phyloP scores from a whole-genome alignment of 2,113 vertebrate genomes.

The Ranitomeya variabilis region DNA sequence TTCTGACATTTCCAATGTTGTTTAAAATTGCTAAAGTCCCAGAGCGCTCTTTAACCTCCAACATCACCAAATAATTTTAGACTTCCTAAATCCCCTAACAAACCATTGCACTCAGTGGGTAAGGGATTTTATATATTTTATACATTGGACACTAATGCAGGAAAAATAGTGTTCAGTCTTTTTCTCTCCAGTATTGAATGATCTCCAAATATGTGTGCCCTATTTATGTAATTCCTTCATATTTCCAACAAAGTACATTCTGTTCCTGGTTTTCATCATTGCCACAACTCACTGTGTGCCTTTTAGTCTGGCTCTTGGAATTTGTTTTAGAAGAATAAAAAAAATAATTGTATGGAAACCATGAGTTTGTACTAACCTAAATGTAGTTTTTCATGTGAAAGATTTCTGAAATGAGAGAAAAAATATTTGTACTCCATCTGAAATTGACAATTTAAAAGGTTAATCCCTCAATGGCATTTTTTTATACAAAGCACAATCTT shows the following conservation, averaged over 20 bases:
- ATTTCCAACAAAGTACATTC: neutral
- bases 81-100: neutral
- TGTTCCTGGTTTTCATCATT: slow-evolving; percentile 17
- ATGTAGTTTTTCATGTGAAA: neutral
- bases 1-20: neutral
- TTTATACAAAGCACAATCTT: too few relatives aligned
- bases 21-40: neutral
- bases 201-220: neutral
- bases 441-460: neutral
- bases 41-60: neutral
- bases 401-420: neutral
- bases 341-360: neutral
- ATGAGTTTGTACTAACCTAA: neutral
- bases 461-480: too few relatives aligned
- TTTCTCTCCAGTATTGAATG: neutral
- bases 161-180: neutral
- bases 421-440: neutral
- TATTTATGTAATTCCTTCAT: slow-evolving; percentile 5
- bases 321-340: slow-evolving; percentile 36
- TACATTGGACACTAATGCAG: neutral
- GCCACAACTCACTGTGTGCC: slow-evolving; percentile 16
- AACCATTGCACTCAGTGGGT: neutral
- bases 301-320: slow-evolving; percentile 13
- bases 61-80: neutral
- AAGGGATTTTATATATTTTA: slow-evolving; percentile 18